These are phyloP conservation scores for Heteromyza rotundicornis DNA, from an alignment of 2,888 invertebrate species.

Conservation along the genomic window DNA sequence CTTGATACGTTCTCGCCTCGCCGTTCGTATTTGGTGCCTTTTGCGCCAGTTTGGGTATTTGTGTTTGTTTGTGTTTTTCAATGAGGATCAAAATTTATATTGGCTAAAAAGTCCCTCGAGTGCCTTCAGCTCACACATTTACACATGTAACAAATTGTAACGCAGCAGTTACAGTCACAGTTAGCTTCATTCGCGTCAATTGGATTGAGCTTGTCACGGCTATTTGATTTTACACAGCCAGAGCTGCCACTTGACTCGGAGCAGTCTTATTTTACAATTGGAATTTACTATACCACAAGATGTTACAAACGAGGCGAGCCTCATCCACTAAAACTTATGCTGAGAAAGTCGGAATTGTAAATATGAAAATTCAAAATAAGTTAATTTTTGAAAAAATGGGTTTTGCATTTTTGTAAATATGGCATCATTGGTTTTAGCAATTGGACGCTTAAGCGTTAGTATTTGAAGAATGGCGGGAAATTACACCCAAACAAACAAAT, in stretches of 20 bases:
- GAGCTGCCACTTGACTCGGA: not conserved
- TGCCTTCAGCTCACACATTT: conserved; percentile 56
- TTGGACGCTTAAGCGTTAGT: not conserved
- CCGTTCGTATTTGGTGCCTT: conserved; percentile 46
- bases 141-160: conserved; percentile 61
- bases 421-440: too few relatives aligned
- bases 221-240: conserved; percentile 7
- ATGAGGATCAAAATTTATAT: conserved; percentile 60
- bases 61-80: conserved; percentile 58
- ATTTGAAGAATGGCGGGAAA: not conserved
- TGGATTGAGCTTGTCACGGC: conserved; percentile 20
- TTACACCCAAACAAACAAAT: not conserved
- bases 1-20: conserved; percentile 26
- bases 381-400: too few relatives aligned
- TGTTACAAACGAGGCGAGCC: too few relatives aligned
- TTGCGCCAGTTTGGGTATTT: conserved; percentile 34
- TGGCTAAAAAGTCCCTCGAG: conserved; percentile 61
- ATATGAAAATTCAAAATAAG: too few relatives aligned
- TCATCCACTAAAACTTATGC: too few relatives aligned
- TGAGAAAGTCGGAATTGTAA: too few relatives aligned
- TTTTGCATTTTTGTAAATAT: too few relatives aligned
- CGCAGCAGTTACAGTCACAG: conserved; percentile 46
- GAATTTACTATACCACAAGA: too few relatives aligned
- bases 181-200: conserved; percentile 22
- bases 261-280: too few relatives aligned